phyloP scores from a whole-genome alignment of 2,888 invertebrate species.

The Tachina fera region DNA sequence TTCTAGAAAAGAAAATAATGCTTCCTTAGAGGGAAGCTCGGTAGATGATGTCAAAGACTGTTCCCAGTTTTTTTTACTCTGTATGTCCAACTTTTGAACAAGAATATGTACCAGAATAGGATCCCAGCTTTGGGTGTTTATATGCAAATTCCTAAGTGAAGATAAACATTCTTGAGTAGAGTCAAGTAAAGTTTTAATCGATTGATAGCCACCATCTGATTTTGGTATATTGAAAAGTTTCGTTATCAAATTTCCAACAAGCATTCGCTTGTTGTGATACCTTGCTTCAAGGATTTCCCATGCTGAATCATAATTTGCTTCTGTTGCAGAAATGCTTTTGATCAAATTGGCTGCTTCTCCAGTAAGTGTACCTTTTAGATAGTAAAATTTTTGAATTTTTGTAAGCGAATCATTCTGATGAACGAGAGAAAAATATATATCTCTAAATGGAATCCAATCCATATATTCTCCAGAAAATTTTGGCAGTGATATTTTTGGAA shows the following conservation, averaged over 20 bases:
- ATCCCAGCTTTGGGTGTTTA: conserved; percentile 5
- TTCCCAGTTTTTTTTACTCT: too few species aligned
- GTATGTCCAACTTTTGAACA: too few species aligned
- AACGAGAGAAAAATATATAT: neutral
- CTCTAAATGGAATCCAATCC: neutral
- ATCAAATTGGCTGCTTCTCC: neutral
- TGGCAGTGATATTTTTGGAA: neutral
- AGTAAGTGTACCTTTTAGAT: conserved; percentile 3
- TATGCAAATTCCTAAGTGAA: conserved; percentile 31
- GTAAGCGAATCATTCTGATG: neutral
- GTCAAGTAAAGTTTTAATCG: conserved; percentile 35
- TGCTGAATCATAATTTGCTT: conserved; percentile 40
- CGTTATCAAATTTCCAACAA: conserved; percentile 3
- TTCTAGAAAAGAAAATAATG: too few species aligned
- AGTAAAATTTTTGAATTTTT: conserved; percentile 17
- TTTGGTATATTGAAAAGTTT: conserved; percentile 38
- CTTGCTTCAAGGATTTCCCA: conserved; percentile 41
- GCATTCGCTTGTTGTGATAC: conserved; percentile 25
- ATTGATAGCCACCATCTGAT: conserved; percentile 31
- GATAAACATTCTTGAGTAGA: conserved; percentile 42
- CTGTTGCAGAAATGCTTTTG: conserved; percentile 39
- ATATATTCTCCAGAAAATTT: neutral
- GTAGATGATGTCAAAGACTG: too few species aligned
- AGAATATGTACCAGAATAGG: too few species aligned
- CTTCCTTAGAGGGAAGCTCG: too few species aligned